Percentiles rank a stretch among this genome's conserved stretches.
These are phyloP conservation scores for Centrocercus urophasianus DNA, from an alignment of 2,113 vertebrate genomes.

Conservation along the genomic window DNA sequence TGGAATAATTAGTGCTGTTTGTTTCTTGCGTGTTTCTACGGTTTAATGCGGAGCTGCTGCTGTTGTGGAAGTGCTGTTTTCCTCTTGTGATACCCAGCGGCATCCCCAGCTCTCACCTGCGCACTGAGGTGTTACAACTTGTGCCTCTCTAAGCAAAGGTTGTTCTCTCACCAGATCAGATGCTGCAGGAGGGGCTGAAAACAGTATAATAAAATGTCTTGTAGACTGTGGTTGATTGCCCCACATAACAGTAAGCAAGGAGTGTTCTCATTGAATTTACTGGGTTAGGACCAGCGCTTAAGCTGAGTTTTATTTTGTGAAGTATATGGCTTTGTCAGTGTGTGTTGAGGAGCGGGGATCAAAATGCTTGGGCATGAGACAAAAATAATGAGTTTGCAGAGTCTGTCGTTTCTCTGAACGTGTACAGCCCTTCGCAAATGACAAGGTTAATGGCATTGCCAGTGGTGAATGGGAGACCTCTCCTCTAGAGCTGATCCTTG, in stretches of 20 bases:
- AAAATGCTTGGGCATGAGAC: background rate
- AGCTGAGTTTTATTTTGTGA: background rate
- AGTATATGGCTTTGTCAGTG: background rate
- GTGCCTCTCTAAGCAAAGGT: background rate
- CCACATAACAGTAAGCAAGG: background rate
- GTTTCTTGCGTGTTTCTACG: background rate
- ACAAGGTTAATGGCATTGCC: background rate
- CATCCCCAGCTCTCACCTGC: background rate
- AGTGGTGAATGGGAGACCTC: no score
- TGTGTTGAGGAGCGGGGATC: background rate
- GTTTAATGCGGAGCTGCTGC: slow-evolving; percentile 1
- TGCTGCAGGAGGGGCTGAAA: background rate
- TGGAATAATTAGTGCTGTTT: background rate
- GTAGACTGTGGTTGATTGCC: background rate
- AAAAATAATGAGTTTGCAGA: background rate
- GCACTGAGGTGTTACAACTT: background rate
- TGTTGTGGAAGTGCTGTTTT: background rate
- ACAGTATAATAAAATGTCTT: background rate
- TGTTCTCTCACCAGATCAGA: background rate
- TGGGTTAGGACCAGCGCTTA: no score
- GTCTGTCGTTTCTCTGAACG: background rate
- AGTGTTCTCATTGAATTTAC: background rate
- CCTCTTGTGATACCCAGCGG: background rate
- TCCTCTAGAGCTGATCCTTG: background rate
- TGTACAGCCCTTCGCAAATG: background rate